Conservation (phyloP, 2,797 vertebrate genomes). For the Channallabes apus region DNA sequence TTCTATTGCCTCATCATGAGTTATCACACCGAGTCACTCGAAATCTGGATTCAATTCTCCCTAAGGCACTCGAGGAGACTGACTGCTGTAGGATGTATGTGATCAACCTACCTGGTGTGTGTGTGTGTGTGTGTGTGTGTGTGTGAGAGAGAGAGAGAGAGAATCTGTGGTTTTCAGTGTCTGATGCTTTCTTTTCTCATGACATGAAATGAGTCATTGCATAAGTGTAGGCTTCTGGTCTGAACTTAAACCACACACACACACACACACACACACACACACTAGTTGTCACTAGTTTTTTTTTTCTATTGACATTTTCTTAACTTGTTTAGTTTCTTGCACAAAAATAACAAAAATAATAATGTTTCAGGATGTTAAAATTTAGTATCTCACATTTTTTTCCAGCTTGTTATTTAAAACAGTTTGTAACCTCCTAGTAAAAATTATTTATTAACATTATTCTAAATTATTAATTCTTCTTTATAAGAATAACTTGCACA, state of each 20-base stretch:
- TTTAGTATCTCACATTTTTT: background rate
- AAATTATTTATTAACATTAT: background rate
- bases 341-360: background rate
- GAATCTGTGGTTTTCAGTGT: background rate
- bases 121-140: slow-evolving; percentile 5
- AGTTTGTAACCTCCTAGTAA: background rate
- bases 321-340: background rate
- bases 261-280: background rate
- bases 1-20: slow-evolving; percentile 22
- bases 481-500: background rate
- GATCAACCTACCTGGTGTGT: background rate
- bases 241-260: background rate
- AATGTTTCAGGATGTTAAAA: background rate
- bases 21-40: background rate
- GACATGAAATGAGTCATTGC: background rate
- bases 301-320: background rate
- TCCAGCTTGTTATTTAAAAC: background rate
- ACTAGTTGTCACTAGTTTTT: background rate
- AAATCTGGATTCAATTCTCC: slow-evolving; percentile 12
- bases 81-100: background rate
- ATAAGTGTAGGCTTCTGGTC: background rate
- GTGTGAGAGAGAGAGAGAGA: background rate
- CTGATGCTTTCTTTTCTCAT: background rate
- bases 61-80: background rate
- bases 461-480: background rate